Evolutionary conservation across 2,888 invertebrate species (phyloP), one percentile per base, ranked within the genome.

Genomic region (Tipula confusa): DNA sequence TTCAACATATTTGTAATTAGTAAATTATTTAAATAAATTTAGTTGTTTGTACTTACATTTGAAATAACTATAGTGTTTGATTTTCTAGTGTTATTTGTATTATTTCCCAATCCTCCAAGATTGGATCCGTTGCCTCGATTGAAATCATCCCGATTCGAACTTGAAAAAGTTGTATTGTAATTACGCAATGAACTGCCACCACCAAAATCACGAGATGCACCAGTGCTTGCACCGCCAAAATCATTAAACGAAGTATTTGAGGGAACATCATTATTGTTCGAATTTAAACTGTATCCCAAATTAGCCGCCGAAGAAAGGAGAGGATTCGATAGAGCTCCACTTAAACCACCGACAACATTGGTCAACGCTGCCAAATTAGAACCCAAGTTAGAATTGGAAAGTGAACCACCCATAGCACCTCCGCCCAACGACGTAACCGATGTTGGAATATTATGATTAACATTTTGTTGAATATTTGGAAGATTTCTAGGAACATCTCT

Each of bases 401-500:
- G n/a, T 31, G 92, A 90, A 29, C 85, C 84, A 24, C 24, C 29
- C 29, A 79, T 24, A 79, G 84, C 83, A 4, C 84, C 79, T 28
- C 84, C 82, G 15, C n/a, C 13, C 15, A 43, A n/a, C 13, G 43
- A 3, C 15, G 43, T n/a, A n/a, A 1, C 15, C n/a, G 43, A n/a
- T 3, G 13, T n/a, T 79, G 84, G 84, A 81, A 84, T 85, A 79
- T 84, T 84, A 38, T 85, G 84, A 85, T 84, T 84, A 29, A 38
- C 18, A 81, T 91, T 90, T 85, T 91, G 92, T 29, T 86, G 86
- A 28, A 88, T 87, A 84, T 87, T 89, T 4, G 93, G 93, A 86
- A 95, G 91, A 89, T 95, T 95, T 87, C 95, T 92, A 7, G 96
- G 94, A 38, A 97, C 96, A 89, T 97, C 96, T 85, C 93, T 92